These are phyloP conservation scores for Epinotia nisella DNA, from an alignment of 2,888 invertebrate species.

Conservation along the genomic window DNA sequence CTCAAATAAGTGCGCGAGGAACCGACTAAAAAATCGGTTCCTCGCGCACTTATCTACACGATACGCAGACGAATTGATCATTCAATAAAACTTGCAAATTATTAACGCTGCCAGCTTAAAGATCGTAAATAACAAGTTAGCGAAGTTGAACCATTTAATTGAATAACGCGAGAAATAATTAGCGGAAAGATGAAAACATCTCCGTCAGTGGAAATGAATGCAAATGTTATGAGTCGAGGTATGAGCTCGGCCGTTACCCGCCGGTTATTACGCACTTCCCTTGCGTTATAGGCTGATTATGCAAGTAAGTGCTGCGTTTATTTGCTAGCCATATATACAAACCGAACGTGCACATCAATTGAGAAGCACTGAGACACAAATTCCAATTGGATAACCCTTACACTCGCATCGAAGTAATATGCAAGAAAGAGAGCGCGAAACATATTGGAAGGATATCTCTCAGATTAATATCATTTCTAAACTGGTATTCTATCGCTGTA, in stretches of 20 bases:
- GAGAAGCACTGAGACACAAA: background rate
- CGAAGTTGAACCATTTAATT: constrained; percentile 25
- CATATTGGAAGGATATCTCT: no score
- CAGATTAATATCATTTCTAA: no score
- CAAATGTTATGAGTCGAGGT: constrained; percentile 34
- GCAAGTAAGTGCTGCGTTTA: constrained; percentile 40
- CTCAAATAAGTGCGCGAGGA: no score
- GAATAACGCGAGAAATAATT: constrained; percentile 20
- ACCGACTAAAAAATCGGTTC: background rate
- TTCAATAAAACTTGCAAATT: background rate
- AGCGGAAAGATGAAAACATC: constrained; percentile 25
- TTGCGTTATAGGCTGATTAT: constrained; percentile 43
- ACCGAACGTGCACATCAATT: constrained; percentile 23
- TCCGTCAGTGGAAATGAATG: constrained; percentile 30
- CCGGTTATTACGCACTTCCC: constrained; percentile 45
- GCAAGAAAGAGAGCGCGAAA: no score
- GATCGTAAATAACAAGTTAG: constrained; percentile 27
- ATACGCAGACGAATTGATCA: no score
- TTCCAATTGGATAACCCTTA: background rate
- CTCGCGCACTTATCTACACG: background rate
- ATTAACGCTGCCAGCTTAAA: constrained; percentile 19
- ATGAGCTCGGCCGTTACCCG: constrained; percentile 27
- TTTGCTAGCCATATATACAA: constrained; percentile 32
- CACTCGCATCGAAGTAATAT: no score
- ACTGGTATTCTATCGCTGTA: no score